These are phyloP conservation scores for Mnemiopsis leidyi DNA, from an alignment of 37 sponge, comb jelly and placozoan species.

Conservation along the genomic window DNA sequence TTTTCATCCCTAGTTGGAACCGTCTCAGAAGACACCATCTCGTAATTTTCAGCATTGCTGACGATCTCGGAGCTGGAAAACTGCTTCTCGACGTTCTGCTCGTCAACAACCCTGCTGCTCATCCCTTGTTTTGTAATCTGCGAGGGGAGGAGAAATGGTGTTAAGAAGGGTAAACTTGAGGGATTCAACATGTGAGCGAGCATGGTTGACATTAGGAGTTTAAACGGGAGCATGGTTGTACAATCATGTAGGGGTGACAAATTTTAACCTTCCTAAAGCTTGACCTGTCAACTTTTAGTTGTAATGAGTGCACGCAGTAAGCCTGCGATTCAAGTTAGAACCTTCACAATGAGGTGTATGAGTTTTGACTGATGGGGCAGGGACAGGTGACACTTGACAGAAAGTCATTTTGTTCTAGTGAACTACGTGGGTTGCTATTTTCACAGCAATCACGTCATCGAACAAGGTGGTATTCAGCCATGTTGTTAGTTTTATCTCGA, in stretches of 20 bases:
- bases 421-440: too few species aligned
- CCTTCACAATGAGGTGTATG: too few species aligned
- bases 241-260: background rate
- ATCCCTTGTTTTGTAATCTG: constrained; percentile 54
- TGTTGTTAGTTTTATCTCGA: too few species aligned
- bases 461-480: too few species aligned
- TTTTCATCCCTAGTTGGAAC: background rate
- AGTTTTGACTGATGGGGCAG: too few species aligned
- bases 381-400: too few species aligned
- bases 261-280: background rate
- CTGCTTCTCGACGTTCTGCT: constrained; percentile 42
- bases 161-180: too few species aligned
- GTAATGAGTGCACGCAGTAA: background rate
- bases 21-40: background rate
- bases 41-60: constrained; percentile 5
- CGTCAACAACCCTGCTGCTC: constrained; percentile 42
- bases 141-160: background rate
- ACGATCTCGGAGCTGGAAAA: constrained; percentile 16
- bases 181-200: background rate
- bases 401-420: too few species aligned
- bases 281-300: background rate
- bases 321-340: background rate
- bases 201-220: too few species aligned
- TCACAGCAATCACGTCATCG: too few species aligned
- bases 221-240: too few species aligned